Conservation (phyloP, 2,113 vertebrate genomes). For the Phrynosoma blainvillii region DNA sequence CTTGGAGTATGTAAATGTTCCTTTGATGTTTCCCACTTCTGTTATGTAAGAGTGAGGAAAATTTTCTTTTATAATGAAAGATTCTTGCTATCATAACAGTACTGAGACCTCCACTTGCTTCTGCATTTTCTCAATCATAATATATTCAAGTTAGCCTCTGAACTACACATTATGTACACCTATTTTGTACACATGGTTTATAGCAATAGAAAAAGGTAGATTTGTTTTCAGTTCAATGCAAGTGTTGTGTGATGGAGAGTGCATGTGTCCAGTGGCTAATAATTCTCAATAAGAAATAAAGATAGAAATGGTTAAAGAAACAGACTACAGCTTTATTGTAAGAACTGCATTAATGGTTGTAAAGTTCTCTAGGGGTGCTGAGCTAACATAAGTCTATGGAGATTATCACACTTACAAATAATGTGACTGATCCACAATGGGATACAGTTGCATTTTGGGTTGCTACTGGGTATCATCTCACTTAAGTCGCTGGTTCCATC, state of each 20-base stretch:
- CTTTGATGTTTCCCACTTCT: not conserved
- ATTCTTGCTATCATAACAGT: not conserved
- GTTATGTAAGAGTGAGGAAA: not conserved
- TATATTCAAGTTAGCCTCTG: not conserved
- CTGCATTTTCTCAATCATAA: not conserved
- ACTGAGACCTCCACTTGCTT: not conserved
- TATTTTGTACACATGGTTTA: not conserved
- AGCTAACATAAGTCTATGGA: too few species aligned
- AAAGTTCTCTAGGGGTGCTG: too few species aligned
- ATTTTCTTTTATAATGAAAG: not conserved
- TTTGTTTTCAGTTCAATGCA: not conserved
- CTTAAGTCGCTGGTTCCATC: too few species aligned
- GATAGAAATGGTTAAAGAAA: too few species aligned
- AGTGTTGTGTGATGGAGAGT: not conserved
- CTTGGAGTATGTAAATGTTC: not conserved
- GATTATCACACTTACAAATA: too few species aligned
- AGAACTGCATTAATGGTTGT: too few species aligned
- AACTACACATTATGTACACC: not conserved
- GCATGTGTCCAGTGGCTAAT: too few species aligned
- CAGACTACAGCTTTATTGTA: too few species aligned
- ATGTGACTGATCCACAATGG: too few species aligned
- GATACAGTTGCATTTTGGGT: too few species aligned
- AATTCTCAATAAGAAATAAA: too few species aligned
- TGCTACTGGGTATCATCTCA: too few species aligned
- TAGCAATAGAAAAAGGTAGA: not conserved